Evolutionary conservation across 2,797 vertebrate genomes (phyloP).

Genomic region (Pogonophryne albipinna): DNA sequence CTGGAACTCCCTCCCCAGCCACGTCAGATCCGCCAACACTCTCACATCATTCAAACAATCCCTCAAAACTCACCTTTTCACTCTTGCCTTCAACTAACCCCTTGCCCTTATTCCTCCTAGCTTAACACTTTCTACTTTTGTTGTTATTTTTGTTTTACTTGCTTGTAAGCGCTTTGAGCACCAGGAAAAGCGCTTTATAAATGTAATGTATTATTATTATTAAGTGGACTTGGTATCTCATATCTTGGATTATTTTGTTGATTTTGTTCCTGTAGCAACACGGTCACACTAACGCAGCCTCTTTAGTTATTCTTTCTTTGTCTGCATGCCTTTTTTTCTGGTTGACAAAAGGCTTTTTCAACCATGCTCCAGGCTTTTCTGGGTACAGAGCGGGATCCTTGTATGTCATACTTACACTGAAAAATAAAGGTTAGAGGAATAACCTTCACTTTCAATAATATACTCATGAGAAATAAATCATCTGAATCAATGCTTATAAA

Average conservation of each 20-base stretch:
- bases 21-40: too few relatives aligned
- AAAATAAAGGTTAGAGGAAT: slow-evolving; percentile 21
- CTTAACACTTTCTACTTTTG: too few relatives aligned
- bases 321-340: slow-evolving; percentile 21
- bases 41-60: too few relatives aligned
- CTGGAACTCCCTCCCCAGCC: too few relatives aligned
- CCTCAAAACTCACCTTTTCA: too few relatives aligned
- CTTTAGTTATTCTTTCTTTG: slow-evolving; percentile 13
- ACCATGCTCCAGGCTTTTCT: neutral
- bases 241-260: slow-evolving; percentile 14
- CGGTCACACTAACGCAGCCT: neutral
- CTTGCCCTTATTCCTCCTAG: too few relatives aligned
- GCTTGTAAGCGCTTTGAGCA: too few relatives aligned
- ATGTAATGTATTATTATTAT: too few relatives aligned
- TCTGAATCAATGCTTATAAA: slow-evolving; percentile 13
- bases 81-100: too few relatives aligned
- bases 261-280: slow-evolving; percentile 10
- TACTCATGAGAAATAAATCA: slow-evolving; percentile 1
- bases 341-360: neutral
- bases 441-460: slow-evolving; percentile 1
- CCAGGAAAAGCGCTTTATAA: too few relatives aligned
- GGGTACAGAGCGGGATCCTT: slow-evolving; percentile 4
- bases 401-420: neutral
- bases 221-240: neutral
- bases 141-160: too few relatives aligned